Evolutionary conservation across 2,113 vertebrate species (phyloP), one percentile per base, ranked within the genome.

Genomic region (Gobius niger): DNA sequence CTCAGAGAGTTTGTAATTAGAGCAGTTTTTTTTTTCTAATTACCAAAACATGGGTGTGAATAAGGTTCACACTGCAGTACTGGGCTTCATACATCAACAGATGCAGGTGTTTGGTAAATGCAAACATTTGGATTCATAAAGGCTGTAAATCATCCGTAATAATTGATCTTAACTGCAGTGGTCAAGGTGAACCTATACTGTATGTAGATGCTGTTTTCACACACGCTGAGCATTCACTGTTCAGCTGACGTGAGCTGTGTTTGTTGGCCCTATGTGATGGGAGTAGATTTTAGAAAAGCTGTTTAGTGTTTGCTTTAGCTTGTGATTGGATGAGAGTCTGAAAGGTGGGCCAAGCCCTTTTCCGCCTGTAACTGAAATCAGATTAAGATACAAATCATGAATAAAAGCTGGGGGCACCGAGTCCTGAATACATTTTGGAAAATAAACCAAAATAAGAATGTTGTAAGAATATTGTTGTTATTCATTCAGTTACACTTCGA

Each of bases 281-380:
- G 74, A 80, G 81, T 79, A 80, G 77, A 87, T 83, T 88, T 85
- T 88, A 71, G 87, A 90, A 77, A 60, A 63, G 63, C 68, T 49
- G 66, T 60, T 65, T 65, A 42, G 34, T 66, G 72, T 44, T 60
- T 60, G 57, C 42, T 42, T 60, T n/a, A 60, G 14, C 59, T 57
- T 51, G 53, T 63, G 80, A 89, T 88, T 85, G 72, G 76, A 75
- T 12, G 14, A 72, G 51, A 46, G 53, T 47, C 18, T 54, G 61
- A 68, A 77, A 70, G 75, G 67, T 80, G 65, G 69, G 73, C 73
- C 75, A 47, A 63, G 77, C 75, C 75, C 77, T 82, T 73, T 84
- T 81, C 82, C 74, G 54, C 78, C 80, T 53, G 53, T 68, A 49
- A 66, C 47, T 24, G 47, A 73, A 42, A 87, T 89, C 81, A 80